These are phyloP conservation scores for Hemitrygon akajei DNA, from an alignment of 2,797 vertebrate species.

Conservation along the genomic window DNA sequence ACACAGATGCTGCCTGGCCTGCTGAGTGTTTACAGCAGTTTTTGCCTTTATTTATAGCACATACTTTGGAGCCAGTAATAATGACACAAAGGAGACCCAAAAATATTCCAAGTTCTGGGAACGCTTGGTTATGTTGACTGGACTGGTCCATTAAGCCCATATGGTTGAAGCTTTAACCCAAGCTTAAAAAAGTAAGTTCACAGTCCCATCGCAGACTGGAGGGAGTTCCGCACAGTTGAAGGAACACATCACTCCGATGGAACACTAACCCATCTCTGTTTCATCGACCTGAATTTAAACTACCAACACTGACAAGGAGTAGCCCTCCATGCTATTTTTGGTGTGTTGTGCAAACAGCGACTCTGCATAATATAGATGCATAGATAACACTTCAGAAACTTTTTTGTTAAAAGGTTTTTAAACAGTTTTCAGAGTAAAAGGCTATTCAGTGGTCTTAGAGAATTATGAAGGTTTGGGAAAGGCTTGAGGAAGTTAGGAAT, in stretches of 20 bases:
- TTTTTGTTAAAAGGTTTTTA: neutral
- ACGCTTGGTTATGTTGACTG: neutral
- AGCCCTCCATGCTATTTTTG: neutral
- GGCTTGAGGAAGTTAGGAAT: neutral
- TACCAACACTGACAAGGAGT: neutral
- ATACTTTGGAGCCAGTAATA: neutral
- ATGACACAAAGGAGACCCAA: neutral
- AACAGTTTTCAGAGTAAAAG: neutral
- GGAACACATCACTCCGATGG: neutral
- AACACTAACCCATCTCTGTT: neutral
- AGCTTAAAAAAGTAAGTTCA: neutral
- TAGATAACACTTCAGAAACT: neutral
- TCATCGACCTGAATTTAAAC: neutral
- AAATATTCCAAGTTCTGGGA: neutral
- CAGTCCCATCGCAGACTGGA: neutral
- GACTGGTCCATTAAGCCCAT: neutral
- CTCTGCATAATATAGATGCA: no score
- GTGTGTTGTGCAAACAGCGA: neutral
- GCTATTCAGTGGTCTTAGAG: neutral
- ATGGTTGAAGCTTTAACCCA: neutral
- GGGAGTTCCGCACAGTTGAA: neutral
- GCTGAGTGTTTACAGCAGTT: no score
- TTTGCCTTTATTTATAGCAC: no score
- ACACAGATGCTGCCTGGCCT: no score
- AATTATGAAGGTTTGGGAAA: neutral